These are phyloP conservation scores for Diplodus puntazzo DNA, from an alignment of 2,797 vertebrate genomes.

Conservation along the genomic window DNA sequence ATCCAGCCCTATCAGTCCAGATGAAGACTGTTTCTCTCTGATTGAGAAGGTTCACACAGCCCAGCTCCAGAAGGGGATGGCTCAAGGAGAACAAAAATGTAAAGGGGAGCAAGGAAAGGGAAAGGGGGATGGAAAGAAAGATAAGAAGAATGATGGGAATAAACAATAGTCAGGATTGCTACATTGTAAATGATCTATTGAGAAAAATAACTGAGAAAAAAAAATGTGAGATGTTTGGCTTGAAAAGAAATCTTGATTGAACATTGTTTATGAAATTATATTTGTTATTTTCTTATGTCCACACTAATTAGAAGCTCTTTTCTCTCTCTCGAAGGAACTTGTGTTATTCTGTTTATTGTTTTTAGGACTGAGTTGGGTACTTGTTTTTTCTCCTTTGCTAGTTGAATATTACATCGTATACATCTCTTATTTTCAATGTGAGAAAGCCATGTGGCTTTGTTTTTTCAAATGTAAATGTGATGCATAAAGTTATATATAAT, in stretches of 20 bases:
- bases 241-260: neutral
- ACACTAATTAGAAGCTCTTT: constrained; percentile 10
- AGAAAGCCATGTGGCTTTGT: neutral
- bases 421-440: neutral
- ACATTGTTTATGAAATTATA: constrained; percentile 14
- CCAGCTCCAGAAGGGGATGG: constrained; percentile 67
- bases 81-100: constrained; percentile 54
- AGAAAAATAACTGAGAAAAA: constrained; percentile 1
- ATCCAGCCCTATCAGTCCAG: constrained; percentile 49
- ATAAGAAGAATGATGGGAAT: constrained; percentile 63
- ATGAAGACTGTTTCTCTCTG: constrained; percentile 79
- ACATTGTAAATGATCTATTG: neutral
- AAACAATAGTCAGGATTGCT: constrained; percentile 51
- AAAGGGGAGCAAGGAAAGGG: constrained; percentile 68
- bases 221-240: constrained; percentile 7
- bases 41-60: constrained; percentile 78
- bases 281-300: constrained; percentile 23
- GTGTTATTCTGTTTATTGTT: constrained; percentile 18
- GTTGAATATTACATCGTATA: neutral
- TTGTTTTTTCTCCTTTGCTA: constrained; percentile 11
- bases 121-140: constrained; percentile 69
- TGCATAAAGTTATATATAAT: constrained; percentile 2
- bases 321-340: neutral
- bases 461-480: constrained; percentile 17
- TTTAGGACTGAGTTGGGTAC: neutral